Evolutionary conservation across 2,113 vertebrate genomes (phyloP).

Genomic region (Hippolais icterina): DNA sequence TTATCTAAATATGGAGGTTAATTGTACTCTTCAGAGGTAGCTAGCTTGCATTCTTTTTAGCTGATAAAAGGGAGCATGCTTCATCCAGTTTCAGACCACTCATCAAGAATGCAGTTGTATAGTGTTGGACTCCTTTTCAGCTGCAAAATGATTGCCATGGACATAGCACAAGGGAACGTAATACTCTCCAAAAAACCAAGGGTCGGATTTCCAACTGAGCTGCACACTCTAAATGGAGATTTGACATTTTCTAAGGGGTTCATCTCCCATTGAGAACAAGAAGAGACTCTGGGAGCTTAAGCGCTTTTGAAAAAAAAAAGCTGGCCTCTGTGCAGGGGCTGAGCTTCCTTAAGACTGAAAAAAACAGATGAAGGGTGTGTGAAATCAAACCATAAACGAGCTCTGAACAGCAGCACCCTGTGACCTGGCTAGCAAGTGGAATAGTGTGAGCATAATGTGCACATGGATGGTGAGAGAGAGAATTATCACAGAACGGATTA

Average conservation of each 20-base stretch:
- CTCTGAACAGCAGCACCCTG: neutral
- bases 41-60: neutral
- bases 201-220: neutral
- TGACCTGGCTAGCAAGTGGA: neutral
- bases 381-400: neutral
- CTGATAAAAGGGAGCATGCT: neutral
- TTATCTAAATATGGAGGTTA: neutral
- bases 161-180: neutral
- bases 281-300: neutral
- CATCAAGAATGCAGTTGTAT: neutral
- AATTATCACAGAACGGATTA: neutral
- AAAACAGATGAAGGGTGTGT: neutral
- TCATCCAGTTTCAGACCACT: neutral
- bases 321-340: neutral
- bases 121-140: neutral
- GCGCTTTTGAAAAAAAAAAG: neutral
- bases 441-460: neutral
- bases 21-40: neutral
- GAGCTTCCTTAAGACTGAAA: neutral
- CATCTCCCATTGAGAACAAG: neutral
- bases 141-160: neutral
- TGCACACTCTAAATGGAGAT: neutral
- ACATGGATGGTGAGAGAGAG: neutral
- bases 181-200: neutral
- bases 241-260: constrained; percentile 19